phyloP scores from a whole-genome alignment of 2,888 invertebrate species.

The Parascotia fuliginaria region DNA sequence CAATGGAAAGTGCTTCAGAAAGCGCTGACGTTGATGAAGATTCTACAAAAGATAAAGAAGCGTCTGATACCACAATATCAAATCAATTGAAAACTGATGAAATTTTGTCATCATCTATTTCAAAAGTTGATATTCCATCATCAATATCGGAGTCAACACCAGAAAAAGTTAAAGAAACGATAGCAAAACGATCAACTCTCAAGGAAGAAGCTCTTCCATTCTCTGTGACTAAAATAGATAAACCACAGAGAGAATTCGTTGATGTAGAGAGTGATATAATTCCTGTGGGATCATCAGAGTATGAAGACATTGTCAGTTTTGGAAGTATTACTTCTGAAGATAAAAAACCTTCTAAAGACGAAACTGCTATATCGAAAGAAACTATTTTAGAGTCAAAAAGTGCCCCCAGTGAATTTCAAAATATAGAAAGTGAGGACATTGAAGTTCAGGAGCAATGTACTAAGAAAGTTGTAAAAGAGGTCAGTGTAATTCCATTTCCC shows the following conservation, averaged over 20 bases:
- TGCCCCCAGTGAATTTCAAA: slow-evolving; percentile 42
- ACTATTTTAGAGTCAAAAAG: slow-evolving; percentile 54
- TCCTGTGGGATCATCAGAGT: slow-evolving; percentile 75
- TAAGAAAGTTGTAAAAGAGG: slow-evolving; percentile 66
- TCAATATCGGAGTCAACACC: slow-evolving; percentile 63
- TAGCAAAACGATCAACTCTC: slow-evolving; percentile 49
- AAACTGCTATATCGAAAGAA: slow-evolving; percentile 58
- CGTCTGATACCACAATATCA: slow-evolving; percentile 78
- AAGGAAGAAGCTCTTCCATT: slow-evolving; percentile 71
- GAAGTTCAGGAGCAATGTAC: slow-evolving; percentile 66
- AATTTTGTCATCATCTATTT: slow-evolving; percentile 75
- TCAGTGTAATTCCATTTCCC: slow-evolving; percentile 78
- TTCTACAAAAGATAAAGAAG: slow-evolving; percentile 72
- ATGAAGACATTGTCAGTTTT: slow-evolving; percentile 71
- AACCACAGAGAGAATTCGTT: slow-evolving; percentile 72
- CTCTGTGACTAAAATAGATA: slow-evolving; percentile 70
- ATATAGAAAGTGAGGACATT: slow-evolving; percentile 15
- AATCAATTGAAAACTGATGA: slow-evolving; percentile 80
- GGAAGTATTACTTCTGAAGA: slow-evolving; percentile 73
- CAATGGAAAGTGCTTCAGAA: slow-evolving; percentile 70
- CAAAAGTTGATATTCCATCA: slow-evolving; percentile 73
- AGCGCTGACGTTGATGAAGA: slow-evolving; percentile 76
- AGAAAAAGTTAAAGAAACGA: slow-evolving; percentile 59
- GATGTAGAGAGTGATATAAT: slow-evolving; percentile 82
- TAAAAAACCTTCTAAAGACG: slow-evolving; percentile 53